Percentiles rank a stretch among this genome's conserved stretches.
phyloP scores from a whole-genome alignment of 2,888 invertebrate genomes.

The Amblyteles armatorius region DNA sequence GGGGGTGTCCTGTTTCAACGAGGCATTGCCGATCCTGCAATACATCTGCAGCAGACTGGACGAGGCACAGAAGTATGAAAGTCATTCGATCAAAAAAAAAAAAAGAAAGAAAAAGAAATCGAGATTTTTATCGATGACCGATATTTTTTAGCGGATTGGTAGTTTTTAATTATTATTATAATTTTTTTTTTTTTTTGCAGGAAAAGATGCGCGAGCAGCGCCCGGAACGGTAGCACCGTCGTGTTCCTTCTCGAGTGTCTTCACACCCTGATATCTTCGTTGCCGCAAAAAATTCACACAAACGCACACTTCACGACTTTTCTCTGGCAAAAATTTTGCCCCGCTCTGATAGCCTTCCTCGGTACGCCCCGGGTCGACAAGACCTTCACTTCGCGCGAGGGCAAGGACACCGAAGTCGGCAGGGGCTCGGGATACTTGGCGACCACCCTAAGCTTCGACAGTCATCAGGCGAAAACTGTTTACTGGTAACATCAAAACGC shows the following conservation, averaged over 20 bases:
- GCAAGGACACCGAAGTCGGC: conserved; percentile 85
- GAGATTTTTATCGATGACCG: not conserved
- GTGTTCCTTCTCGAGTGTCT: conserved; percentile 95
- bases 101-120: not conserved
- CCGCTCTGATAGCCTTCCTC: conserved; percentile 93
- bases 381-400: conserved; percentile 90
- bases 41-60: conserved; percentile 94
- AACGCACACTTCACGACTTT: conserved; percentile 95
- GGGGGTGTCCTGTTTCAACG: conserved; percentile 94
- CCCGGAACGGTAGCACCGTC: conserved; percentile 87
- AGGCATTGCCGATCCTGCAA: conserved; percentile 95
- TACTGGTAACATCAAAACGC: conserved; percentile 88
- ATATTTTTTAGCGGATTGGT: not conserved
- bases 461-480: conserved; percentile 94
- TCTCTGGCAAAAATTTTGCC: conserved; percentile 97
- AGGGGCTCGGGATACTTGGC: conserved; percentile 90
- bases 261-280: conserved; percentile 92
- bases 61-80: conserved; percentile 91
- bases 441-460: conserved; percentile 92
- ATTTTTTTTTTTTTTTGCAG: conserved; percentile 81
- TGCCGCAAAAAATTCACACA: conserved; percentile 93
- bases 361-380: conserved; percentile 95
- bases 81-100: not conserved
- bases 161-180: conserved; percentile 12
- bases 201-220: conserved; percentile 81